phyloP scores from a whole-genome alignment of 2,113 vertebrate genomes.

The Pseudonaja textilis region DNA sequence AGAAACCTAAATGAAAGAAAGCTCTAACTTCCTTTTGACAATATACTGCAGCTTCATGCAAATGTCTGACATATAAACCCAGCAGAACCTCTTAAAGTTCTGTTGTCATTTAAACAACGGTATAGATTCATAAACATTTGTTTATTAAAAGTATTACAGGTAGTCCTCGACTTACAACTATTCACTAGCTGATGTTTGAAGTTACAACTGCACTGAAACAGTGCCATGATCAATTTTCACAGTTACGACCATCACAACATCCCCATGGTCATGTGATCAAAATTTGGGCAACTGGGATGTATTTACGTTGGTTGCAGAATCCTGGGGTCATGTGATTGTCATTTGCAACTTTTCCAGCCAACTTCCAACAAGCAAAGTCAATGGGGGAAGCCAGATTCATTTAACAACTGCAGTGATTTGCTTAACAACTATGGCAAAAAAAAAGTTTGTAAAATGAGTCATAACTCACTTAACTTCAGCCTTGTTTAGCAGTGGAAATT shows the following conservation, averaged over 20 bases:
- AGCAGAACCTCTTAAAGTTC: conserved; percentile 44
- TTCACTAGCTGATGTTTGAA: not conserved
- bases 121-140: conserved; percentile 14
- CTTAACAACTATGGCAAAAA: not conserved
- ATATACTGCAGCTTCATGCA: conserved; percentile 28
- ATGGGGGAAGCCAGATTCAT: not conserved
- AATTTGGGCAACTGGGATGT: not conserved
- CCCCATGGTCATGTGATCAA: not conserved
- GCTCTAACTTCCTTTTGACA: conserved; percentile 34
- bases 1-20: not conserved
- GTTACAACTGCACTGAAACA: not conserved
- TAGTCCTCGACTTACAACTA: not conserved
- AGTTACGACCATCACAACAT: not conserved
- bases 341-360: not conserved
- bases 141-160: not conserved
- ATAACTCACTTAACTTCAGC: not conserved
- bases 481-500: not conserved
- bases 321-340: not conserved
- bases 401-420: not conserved
- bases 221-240: not conserved
- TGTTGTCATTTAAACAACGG: conserved; percentile 44
- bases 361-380: not conserved
- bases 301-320: not conserved
- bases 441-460: not conserved
- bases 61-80: conserved; percentile 49